phyloP scores from a whole-genome alignment of 2,888 invertebrate species.

The Hermaeophaga mercurialis region DNA sequence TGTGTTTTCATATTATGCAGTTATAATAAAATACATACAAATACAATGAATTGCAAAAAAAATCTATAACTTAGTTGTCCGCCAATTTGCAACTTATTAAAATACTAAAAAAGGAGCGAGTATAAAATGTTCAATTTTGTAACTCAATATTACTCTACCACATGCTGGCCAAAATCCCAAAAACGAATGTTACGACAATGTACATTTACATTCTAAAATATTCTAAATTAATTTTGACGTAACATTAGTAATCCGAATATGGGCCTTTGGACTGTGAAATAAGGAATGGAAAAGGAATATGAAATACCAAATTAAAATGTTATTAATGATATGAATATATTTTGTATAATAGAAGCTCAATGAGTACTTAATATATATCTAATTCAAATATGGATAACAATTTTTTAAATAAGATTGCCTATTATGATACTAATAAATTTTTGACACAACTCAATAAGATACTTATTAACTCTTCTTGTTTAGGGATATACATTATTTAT shows the following conservation, averaged over 20 bases:
- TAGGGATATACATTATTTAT: too few relatives aligned
- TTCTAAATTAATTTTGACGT: constrained; percentile 38
- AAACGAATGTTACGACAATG: constrained; percentile 54
- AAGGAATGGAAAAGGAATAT: background rate
- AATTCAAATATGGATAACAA: too few relatives aligned
- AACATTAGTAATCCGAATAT: constrained; percentile 61
- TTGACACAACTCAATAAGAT: too few relatives aligned
- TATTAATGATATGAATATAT: too few relatives aligned
- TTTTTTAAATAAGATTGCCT: too few relatives aligned
- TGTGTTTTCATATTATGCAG: constrained; percentile 46
- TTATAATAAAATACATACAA: constrained; percentile 26
- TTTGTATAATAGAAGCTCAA: too few relatives aligned
- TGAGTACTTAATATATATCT: too few relatives aligned
- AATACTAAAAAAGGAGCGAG: too few relatives aligned
- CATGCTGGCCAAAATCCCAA: constrained; percentile 57
- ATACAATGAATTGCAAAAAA: constrained; percentile 37
- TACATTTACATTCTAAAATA: background rate
- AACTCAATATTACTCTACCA: constrained; percentile 40
- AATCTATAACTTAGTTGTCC: constrained; percentile 4
- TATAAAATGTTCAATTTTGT: too few relatives aligned
- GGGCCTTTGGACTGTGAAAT: constrained; percentile 51
- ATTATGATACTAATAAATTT: too few relatives aligned
- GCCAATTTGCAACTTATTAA: background rate
- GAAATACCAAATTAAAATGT: too few relatives aligned
- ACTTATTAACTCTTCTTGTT: too few relatives aligned